These are phyloP conservation scores for Exaiptasia diaphana DNA, from an alignment of 64 coral and sea anemone species.

Conservation along the genomic window DNA sequence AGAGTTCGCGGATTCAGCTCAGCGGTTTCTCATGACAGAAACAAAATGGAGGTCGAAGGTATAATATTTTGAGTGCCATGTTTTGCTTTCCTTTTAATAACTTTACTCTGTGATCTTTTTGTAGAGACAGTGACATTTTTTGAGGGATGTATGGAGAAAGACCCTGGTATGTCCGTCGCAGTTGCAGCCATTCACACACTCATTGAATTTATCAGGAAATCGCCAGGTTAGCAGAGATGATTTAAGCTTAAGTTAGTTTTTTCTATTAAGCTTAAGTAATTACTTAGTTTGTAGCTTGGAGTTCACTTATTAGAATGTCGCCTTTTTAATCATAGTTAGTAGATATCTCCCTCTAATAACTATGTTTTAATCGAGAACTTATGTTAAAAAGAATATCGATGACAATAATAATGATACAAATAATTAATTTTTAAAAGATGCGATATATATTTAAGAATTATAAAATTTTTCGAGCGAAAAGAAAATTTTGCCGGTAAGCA, in stretches of 20 bases:
- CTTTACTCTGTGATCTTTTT: not conserved
- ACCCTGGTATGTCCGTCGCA: slow-evolving; percentile 71
- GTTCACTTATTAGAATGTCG: too few species aligned
- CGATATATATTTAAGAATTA: too few species aligned
- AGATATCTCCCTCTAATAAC: too few species aligned
- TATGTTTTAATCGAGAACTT: too few species aligned
- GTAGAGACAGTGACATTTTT: slow-evolving; percentile 72
- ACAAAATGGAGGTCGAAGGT: slow-evolving; percentile 35
- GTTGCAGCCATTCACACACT: slow-evolving; percentile 84
- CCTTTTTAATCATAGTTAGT: too few species aligned
- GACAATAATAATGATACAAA: too few species aligned
- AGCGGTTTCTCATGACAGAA: not conserved
- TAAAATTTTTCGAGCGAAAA: too few species aligned
- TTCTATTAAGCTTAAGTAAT: not conserved
- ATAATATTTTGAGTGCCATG: not conserved
- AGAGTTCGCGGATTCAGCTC: not conserved
- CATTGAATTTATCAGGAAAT: slow-evolving; percentile 76
- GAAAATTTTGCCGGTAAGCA: too few species aligned
- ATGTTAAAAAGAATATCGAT: too few species aligned
- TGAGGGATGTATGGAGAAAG: slow-evolving; percentile 75
- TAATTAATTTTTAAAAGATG: too few species aligned
- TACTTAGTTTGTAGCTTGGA: not conserved
- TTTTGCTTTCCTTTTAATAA: not conserved
- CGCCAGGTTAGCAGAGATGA: slow-evolving; percentile 21
- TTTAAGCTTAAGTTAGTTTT: not conserved